phyloP scores from a whole-genome alignment of 2,888 invertebrate genomes.

The Tipula vernalis region DNA sequence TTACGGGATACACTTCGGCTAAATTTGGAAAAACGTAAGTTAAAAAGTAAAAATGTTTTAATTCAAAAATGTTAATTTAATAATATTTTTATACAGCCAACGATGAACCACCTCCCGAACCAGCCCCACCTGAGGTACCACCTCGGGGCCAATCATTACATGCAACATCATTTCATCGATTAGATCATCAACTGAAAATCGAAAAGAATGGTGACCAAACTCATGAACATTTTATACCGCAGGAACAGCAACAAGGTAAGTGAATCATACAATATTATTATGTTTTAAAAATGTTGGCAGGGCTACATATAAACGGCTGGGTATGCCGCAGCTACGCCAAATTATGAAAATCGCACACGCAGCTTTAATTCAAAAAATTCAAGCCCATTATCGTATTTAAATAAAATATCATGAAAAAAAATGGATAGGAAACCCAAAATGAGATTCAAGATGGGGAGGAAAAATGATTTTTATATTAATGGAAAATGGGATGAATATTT shows the following conservation, averaged over 20 bases:
- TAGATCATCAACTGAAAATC: conserved; percentile 35
- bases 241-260: conserved; percentile 28
- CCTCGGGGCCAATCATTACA: conserved; percentile 74
- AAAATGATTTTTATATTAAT: not conserved
- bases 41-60: not conserved
- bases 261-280: not conserved
- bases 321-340: not conserved
- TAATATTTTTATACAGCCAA: not conserved
- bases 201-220: conserved; percentile 35
- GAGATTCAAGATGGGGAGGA: not conserved
- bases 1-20: not conserved
- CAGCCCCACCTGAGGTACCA: conserved; percentile 75
- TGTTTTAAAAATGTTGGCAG: too few species aligned
- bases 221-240: conserved; percentile 36
- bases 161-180: conserved; percentile 32
- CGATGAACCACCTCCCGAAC: conserved; percentile 68
- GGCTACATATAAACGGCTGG: not conserved
- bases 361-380: not conserved
- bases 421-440: not conserved
- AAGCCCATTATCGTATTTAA: not conserved
- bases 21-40: not conserved
- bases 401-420: not conserved
- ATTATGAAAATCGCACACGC: not conserved
- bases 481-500: not conserved
- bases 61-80: not conserved